Base-by-base conservation (phyloP, 2,888 invertebrate genomes). In the Boloria selene region DNA sequence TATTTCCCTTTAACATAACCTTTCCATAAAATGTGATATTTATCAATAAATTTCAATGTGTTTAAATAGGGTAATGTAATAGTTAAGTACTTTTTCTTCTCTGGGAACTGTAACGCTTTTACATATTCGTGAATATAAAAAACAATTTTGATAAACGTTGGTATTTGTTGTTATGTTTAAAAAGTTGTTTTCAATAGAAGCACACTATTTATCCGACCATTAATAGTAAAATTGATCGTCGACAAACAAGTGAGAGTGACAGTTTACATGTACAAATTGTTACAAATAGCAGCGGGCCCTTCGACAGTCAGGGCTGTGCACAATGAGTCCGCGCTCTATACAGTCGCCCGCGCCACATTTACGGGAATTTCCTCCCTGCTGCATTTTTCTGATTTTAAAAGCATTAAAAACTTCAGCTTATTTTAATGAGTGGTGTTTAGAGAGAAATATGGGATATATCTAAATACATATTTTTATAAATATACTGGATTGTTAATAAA, bases 191-290 rank as follows among this genome's bases (percentile, higher is more conserved):
- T 49, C 47, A 16, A 14, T 4, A 13, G 16, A 44, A n/a, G 26
- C 16, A 16, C 4, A 17, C 17, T 42, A 42, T 38, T 44, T 13
- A 13, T 13, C 7, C 47, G 10, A 17, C 17, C 31, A 49, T 66
- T 16, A 53, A 59, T 64, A 55, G 51, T 22, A 56, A 60, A 60
- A 61, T 53, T 64, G 55, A 63, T 70, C 44, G 31, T 18, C 44
- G 55, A 52, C 54, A 64, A 63, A 52, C 54, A 61, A 53, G 56
- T 49, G 44, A 55, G 61, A 55, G 50, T 62, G 65, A 67, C 56
- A 64, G 61, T 59, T 64, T 56, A 65, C 49, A 76, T 71, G 76
- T 75, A 79, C 84, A 85, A 84, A 84, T 83, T 83, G 81, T 81
- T 79, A 84, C 81, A 82, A 83, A 85, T 83, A 75, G 78, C 71